Conservation (phyloP, 2,797 vertebrate genomes). For the Gallirallus australis region DNA sequence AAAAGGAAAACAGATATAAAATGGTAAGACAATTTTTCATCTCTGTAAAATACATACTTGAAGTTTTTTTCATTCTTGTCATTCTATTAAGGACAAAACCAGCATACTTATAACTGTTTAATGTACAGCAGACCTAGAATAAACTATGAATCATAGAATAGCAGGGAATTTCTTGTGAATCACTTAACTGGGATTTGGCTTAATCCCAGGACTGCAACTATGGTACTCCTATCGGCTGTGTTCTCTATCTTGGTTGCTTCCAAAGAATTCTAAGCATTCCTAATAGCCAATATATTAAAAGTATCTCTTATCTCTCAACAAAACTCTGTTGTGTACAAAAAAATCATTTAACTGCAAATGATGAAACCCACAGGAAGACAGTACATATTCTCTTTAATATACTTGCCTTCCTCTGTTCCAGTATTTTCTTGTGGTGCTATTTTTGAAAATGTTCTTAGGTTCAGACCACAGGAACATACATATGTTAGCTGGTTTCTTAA, state of each 20-base stretch:
- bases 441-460: neutral
- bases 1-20: neutral
- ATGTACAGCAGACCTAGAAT: neutral
- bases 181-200: neutral
- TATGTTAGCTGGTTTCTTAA: neutral
- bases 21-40: neutral
- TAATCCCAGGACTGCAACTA: neutral
- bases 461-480: neutral
- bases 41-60: neutral
- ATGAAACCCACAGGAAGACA: neutral
- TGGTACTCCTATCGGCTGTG: neutral
- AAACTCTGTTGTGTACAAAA: neutral
- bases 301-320: neutral
- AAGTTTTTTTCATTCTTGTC: neutral
- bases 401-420: neutral
- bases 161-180: neutral
- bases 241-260: neutral
- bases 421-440: neutral
- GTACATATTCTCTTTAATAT: neutral
- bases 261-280: neutral
- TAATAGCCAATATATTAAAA: neutral
- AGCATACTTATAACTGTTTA: neutral
- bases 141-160: neutral
- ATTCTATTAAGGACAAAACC: neutral
- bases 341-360: neutral